Conservation (phyloP, 1,140 invertebrate genomes). For the Triops longicaudatus region DNA sequence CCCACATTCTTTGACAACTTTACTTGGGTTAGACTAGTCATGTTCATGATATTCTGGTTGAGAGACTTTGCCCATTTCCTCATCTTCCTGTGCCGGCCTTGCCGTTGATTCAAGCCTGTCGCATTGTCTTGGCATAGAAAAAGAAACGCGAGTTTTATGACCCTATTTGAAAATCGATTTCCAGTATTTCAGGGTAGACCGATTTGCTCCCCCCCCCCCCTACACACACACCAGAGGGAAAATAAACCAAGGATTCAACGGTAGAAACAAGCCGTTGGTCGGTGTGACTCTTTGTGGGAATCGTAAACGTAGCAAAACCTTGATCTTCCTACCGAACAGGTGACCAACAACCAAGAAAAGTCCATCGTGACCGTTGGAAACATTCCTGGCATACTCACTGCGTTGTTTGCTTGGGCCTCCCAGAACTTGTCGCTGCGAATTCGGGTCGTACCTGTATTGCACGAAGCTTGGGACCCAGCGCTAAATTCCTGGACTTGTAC, state of each 20-base stretch:
- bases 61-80: background rate
- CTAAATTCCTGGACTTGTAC: background rate
- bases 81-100: background rate
- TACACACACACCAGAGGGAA: background rate
- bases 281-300: background rate
- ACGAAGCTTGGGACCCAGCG: background rate
- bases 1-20: conserved; percentile 8
- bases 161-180: background rate
- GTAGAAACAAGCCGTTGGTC: background rate
- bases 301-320: background rate
- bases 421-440: background rate
- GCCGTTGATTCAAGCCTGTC: background rate
- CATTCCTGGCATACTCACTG: background rate
- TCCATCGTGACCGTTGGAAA: conserved; percentile 9
- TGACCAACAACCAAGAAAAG: background rate
- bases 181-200: background rate
- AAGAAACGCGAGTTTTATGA: background rate
- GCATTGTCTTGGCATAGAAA: background rate
- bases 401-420: background rate
- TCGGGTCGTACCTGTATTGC: background rate
- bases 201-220: too few relatives aligned
- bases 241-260: background rate
- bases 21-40: background rate
- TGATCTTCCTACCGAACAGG: background rate
- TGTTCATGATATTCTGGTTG: background rate